phyloP scores from a whole-genome alignment of 2,113 vertebrate species.

The Lagenorhynchus albirostris region DNA sequence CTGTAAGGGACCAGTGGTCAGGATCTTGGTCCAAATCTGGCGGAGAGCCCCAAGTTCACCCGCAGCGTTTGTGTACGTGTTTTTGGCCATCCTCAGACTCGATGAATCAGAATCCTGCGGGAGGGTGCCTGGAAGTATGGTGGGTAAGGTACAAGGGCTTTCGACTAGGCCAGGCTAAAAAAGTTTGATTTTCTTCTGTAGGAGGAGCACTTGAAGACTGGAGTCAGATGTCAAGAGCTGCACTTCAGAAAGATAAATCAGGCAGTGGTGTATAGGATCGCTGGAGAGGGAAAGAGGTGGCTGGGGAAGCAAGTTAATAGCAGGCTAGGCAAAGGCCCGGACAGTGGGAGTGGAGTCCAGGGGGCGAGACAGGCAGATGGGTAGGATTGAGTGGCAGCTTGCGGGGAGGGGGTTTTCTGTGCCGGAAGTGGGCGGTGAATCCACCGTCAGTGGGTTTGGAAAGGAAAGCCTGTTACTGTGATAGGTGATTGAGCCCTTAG shows the following conservation, averaged over 20 bases:
- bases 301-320: neutral
- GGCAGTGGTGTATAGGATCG: neutral
- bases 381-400: neutral
- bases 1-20: neutral
- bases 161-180: neutral
- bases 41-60: neutral
- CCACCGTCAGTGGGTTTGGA: no score
- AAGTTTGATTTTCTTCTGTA: neutral
- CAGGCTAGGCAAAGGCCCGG: neutral
- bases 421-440: no score
- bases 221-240: conserved; percentile 49
- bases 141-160: neutral
- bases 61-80: neutral
- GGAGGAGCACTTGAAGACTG: neutral
- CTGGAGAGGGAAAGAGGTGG: neutral
- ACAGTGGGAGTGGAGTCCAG: neutral
- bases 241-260: conserved; percentile 1
- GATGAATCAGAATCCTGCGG: neutral
- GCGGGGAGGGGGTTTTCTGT: neutral
- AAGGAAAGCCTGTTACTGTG: neutral
- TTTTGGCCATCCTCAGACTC: neutral
- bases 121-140: no score
- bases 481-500: neutral
- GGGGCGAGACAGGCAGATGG: no score
- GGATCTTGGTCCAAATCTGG: neutral